phyloP scores from a whole-genome alignment of 2,797 vertebrate genomes.

The Polyboroides typus region DNA sequence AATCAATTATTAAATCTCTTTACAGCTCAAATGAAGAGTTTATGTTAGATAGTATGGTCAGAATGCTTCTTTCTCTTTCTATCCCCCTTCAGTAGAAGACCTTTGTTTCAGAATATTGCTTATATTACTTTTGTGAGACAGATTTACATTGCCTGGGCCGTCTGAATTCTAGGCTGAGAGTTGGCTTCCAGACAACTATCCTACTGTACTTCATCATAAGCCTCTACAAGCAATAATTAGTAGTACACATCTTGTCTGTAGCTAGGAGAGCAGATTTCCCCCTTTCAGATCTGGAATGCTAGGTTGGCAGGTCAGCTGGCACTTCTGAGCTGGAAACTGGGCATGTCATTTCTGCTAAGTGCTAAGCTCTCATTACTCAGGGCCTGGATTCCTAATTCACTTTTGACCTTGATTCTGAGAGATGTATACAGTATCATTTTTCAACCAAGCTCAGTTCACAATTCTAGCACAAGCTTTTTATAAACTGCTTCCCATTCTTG shows the following conservation, averaged over 20 bases:
- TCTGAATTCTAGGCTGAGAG: neutral
- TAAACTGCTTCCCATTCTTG: constrained; percentile 57
- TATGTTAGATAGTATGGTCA: neutral
- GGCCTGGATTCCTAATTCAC: constrained; percentile 51
- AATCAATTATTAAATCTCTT: neutral
- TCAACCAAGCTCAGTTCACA: neutral
- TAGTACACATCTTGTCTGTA: constrained; percentile 45
- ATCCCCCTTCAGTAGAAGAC: neutral
- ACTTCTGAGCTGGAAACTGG: constrained; percentile 48
- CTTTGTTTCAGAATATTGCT: neutral
- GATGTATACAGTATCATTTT: constrained; percentile 52
- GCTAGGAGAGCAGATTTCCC: constrained; percentile 58
- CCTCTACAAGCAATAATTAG: constrained; percentile 36
- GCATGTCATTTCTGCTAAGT: constrained; percentile 58
- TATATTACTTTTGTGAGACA: neutral
- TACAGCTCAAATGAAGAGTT: neutral
- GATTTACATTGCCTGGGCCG: neutral
- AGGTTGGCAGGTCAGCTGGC: constrained; percentile 67
- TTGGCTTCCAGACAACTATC: constrained; percentile 9
- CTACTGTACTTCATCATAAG: constrained; percentile 12
- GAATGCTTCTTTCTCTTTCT: neutral
- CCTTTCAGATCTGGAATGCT: constrained; percentile 53
- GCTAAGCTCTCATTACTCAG: constrained; percentile 60
- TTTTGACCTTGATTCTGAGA: constrained; percentile 62
- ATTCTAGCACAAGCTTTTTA: constrained; percentile 36